Evolutionary conservation across 2,113 vertebrate genomes (phyloP).

Genomic region (Nibea coibor): DNA sequence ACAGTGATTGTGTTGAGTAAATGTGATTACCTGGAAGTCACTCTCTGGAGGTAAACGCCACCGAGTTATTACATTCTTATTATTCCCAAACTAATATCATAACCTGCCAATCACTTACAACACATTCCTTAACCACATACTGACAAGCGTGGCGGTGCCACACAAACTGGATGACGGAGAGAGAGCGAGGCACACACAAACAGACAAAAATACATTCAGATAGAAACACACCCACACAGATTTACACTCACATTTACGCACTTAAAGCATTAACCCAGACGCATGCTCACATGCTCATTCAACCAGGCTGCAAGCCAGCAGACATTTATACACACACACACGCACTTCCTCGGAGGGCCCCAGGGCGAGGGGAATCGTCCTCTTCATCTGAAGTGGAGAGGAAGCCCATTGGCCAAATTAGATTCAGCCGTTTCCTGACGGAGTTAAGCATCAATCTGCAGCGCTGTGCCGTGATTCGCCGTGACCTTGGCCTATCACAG

Average conservation of each 20-base stretch:
- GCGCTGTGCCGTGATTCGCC: conserved; percentile 61
- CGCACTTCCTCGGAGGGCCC: conserved; percentile 39
- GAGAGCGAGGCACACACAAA: not conserved
- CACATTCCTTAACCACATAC: conserved; percentile 55
- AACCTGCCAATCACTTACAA: conserved; percentile 68
- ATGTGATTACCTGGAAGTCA: conserved; percentile 74
- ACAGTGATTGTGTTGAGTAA: conserved; percentile 71
- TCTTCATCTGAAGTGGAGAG: conserved; percentile 75
- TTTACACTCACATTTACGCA: not conserved
- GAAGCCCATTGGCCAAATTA: conserved; percentile 77
- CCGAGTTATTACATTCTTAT: conserved; percentile 73
- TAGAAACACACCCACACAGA: conserved; percentile 1
- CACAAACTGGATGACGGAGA: conserved; percentile 4
- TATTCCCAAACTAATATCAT: conserved; percentile 78
- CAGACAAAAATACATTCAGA: not conserved
- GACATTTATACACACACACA: conserved; percentile 22
- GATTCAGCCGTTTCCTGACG: conserved; percentile 69
- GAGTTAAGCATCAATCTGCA: conserved; percentile 77
- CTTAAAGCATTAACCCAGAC: conserved; percentile 24
- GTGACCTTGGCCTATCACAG: conserved; percentile 79
- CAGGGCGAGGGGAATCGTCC: conserved; percentile 57
- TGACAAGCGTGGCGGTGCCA: conserved; percentile 38
- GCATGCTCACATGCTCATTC: conserved; percentile 15
- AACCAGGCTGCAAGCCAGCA: conserved; percentile 34
- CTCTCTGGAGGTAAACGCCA: conserved; percentile 64